Conservation (phyloP, 2,113 vertebrate genomes). For the Vulpes vulpes region DNA sequence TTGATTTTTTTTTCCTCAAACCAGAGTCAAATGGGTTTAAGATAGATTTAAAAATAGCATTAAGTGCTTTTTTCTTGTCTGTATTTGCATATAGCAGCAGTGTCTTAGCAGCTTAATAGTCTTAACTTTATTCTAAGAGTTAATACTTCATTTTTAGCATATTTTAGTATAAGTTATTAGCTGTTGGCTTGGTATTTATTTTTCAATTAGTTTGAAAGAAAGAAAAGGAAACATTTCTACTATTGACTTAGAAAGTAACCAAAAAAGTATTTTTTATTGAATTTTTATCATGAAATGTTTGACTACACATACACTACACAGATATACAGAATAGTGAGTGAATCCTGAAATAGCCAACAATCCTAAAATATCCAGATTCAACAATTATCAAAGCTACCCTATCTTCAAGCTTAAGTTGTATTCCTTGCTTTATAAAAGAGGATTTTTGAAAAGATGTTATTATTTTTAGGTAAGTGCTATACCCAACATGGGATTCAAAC, state of each 20-base stretch:
- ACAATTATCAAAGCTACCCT: background rate
- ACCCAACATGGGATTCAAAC: background rate
- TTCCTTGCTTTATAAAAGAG: constrained; percentile 21
- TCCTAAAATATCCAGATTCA: background rate
- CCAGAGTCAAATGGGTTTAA: background rate
- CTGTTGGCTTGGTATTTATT: background rate
- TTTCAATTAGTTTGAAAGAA: constrained; percentile 16
- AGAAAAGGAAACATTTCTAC: background rate
- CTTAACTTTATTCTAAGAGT: background rate
- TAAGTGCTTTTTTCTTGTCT: background rate
- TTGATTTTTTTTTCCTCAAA: background rate
- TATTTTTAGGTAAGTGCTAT: background rate
- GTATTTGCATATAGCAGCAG: background rate
- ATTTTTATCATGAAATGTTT: background rate
- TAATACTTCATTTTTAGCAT: background rate
- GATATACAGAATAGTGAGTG: background rate
- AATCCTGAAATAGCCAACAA: background rate
- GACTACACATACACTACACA: background rate
- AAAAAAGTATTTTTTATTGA: background rate
- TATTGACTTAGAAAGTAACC: background rate
- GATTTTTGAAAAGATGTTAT: background rate
- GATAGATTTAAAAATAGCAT: background rate
- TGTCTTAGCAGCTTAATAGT: background rate
- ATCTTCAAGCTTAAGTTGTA: background rate
- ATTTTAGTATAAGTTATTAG: background rate